phyloP scores from a whole-genome alignment of 2,797 vertebrate genomes.

The Anisognathus igniventris region DNA sequence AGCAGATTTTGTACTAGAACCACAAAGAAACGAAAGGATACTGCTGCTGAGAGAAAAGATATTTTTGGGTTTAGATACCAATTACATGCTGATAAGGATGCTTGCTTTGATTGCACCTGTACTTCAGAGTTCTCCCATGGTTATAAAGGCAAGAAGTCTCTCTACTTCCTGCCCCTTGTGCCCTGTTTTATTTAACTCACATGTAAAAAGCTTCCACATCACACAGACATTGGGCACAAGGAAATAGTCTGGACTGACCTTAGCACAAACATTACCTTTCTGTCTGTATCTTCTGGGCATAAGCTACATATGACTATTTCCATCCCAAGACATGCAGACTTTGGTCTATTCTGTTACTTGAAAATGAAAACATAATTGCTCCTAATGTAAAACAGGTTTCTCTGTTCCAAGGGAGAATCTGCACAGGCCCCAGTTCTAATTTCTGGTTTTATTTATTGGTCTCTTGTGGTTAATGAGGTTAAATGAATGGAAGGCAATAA shows the following conservation, averaged over 20 bases:
- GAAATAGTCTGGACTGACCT: background rate
- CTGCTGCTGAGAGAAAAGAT: background rate
- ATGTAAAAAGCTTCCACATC: background rate
- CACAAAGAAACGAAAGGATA: background rate
- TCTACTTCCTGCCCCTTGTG: background rate
- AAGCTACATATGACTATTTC: background rate
- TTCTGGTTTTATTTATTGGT: background rate
- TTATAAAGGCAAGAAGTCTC: background rate
- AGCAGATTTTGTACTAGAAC: background rate
- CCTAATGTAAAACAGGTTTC: background rate
- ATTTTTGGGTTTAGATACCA: background rate
- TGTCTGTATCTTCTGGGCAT: background rate
- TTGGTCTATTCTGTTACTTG: background rate
- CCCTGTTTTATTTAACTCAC: background rate
- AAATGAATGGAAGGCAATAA: background rate
- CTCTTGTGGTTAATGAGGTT: background rate
- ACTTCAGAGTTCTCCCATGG: background rate
- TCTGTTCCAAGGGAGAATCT: background rate
- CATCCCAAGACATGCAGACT: background rate
- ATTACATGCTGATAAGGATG: background rate
- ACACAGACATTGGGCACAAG: background rate
- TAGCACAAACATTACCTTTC: background rate
- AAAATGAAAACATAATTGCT: background rate
- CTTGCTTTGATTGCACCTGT: background rate
- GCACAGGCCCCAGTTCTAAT: background rate